These are phyloP conservation scores for Tortrix viridana DNA, from an alignment of 2,888 invertebrate genomes.

Conservation along the genomic window DNA sequence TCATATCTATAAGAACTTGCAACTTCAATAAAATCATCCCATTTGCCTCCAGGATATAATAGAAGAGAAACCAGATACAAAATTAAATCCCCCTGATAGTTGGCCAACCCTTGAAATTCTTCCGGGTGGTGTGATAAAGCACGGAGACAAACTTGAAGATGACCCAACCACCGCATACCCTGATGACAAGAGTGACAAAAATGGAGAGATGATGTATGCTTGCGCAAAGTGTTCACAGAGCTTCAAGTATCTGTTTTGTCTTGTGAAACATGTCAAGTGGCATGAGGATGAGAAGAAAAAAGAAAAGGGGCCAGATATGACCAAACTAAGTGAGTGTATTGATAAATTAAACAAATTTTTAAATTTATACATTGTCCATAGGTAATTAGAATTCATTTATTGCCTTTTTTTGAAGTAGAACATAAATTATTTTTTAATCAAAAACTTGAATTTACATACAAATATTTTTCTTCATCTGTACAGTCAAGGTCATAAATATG, in stretches of 20 bases:
- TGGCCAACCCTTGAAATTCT: constrained; percentile 77
- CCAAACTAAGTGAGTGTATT: constrained; percentile 54
- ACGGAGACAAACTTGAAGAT: constrained; percentile 54
- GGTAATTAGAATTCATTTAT: no score
- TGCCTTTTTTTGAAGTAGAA: no score
- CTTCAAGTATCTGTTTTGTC: constrained; percentile 64
- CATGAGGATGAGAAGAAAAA: constrained; percentile 63
- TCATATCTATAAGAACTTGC: no score
- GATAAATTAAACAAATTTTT: background rate
- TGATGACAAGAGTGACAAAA: constrained; percentile 37
- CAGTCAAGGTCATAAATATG: no score
- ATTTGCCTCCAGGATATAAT: constrained; percentile 43
- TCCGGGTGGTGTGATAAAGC: constrained; percentile 74
- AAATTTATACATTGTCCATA: background rate
- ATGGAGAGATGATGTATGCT: constrained; percentile 66
- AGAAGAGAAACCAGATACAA: constrained; percentile 39
- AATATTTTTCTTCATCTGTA: no score
- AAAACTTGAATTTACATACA: no score
- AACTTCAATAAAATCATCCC: background rate
- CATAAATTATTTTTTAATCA: no score
- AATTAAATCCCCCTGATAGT: constrained; percentile 52
- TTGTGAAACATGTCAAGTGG: constrained; percentile 72
- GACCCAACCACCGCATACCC: constrained; percentile 34
- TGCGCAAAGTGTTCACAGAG: constrained; percentile 73
- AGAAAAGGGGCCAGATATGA: constrained; percentile 38